Conservation (phyloP, 2,113 vertebrate genomes). For the Takifugu flavidus region DNA sequence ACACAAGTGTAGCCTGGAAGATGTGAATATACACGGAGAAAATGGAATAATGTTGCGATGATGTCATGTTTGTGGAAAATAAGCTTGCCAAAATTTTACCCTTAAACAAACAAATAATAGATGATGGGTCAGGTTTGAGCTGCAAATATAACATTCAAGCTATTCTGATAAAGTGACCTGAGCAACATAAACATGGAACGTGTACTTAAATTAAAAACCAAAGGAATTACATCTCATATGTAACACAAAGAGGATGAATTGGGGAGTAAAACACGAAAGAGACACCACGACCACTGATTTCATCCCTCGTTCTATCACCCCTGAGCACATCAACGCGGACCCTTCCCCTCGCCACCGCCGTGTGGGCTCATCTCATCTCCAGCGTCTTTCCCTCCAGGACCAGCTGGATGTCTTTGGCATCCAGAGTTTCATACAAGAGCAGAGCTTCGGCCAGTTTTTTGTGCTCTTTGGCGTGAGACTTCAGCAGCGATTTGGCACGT, state of each 20-base stretch:
- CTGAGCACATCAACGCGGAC: conserved; percentile 46
- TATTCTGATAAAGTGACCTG: conserved; percentile 29
- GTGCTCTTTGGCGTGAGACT: conserved; percentile 91
- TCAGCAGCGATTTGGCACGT: conserved; percentile 88
- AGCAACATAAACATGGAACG: conserved; percentile 14
- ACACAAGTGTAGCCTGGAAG: too few relatives aligned
- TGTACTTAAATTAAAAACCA: conserved; percentile 2
- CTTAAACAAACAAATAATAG: too few relatives aligned
- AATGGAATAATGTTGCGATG: too few relatives aligned
- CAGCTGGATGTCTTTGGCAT: conserved; percentile 95
- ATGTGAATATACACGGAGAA: too few relatives aligned
- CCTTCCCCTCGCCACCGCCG: conserved; percentile 30
- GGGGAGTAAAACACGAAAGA: too few relatives aligned
- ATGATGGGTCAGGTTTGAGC: too few relatives aligned
- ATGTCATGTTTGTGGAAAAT: too few relatives aligned
- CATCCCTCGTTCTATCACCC: conserved; percentile 4
- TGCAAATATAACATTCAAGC: background rate
- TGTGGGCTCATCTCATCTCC: conserved; percentile 82
- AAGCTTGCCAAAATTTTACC: too few relatives aligned
- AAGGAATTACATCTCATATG: conserved; percentile 1
- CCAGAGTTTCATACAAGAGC: conserved; percentile 92
- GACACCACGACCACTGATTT: conserved; percentile 1
- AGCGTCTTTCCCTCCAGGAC: conserved; percentile 92
- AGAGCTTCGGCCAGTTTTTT: conserved; percentile 94
- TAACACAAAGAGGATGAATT: background rate